These are phyloP conservation scores for Andricus quercusramuli DNA, from an alignment of 2,888 invertebrate genomes.

Conservation along the genomic window DNA sequence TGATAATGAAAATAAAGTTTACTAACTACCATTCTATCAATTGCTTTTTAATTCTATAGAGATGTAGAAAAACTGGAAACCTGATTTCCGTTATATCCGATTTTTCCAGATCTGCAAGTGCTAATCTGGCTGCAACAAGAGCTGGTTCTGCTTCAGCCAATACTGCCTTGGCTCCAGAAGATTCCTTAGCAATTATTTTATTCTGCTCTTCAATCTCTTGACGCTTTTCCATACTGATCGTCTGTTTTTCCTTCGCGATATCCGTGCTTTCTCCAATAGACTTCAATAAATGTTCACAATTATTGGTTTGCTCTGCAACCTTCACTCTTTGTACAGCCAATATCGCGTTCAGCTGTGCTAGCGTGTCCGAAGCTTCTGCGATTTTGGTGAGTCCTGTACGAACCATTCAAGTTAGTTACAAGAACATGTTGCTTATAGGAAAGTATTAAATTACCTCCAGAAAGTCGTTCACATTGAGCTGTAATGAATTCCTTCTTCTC, in stretches of 20 bases:
- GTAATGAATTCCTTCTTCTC: constrained; percentile 82
- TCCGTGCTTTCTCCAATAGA: constrained; percentile 87
- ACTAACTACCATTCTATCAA: neutral
- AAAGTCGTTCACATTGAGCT: constrained; percentile 75
- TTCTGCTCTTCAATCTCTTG: constrained; percentile 91
- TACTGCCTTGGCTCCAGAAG: constrained; percentile 90
- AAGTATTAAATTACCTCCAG: constrained; percentile 62
- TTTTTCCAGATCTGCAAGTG: constrained; percentile 91
- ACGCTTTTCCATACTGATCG: constrained; percentile 88
- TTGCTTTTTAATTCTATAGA: neutral
- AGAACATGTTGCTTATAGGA: neutral
- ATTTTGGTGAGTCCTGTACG: constrained; percentile 84
- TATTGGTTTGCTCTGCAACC: constrained; percentile 89
- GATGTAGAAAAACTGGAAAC: constrained; percentile 59
- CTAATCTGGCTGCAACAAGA: constrained; percentile 88
- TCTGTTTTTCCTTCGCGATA: constrained; percentile 88
- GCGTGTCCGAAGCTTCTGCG: constrained; percentile 90
- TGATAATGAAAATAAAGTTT: constrained; percentile 51
- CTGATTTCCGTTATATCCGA: constrained; percentile 94
- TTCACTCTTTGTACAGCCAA: constrained; percentile 91
- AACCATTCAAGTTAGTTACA: neutral
- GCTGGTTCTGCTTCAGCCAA: constrained; percentile 91
- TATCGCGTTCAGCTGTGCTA: constrained; percentile 89
- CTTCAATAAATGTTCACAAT: constrained; percentile 88
- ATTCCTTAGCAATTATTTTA: constrained; percentile 88